Evolutionary conservation across 35 echinoderm and acorn worm genomes (phyloP).

Genomic region (Stichopus chloronotus): DNA sequence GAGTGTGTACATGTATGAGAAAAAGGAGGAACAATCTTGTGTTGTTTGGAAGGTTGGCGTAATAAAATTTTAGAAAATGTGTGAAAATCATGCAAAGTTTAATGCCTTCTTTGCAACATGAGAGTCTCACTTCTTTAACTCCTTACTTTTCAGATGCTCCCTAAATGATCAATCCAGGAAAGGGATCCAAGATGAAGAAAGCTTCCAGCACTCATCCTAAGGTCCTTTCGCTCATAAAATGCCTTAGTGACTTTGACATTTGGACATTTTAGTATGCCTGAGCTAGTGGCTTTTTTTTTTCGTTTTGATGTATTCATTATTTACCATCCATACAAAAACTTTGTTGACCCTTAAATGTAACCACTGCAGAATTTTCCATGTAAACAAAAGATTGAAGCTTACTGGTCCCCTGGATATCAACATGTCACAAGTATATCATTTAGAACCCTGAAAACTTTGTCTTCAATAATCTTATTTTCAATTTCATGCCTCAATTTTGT

Average conservation of each 20-base stretch:
- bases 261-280: not conserved
- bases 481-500: slow-evolving; percentile 7
- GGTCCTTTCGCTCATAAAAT: not conserved
- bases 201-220: not conserved
- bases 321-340: not conserved
- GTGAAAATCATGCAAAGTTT: not conserved
- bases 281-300: not conserved
- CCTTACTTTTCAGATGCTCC: not conserved
- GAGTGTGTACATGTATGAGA: not conserved
- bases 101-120: not conserved
- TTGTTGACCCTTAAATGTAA: no score
- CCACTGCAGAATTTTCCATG: not conserved
- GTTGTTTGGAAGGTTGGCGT: not conserved
- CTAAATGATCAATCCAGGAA: not conserved
- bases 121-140: not conserved
- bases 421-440: not conserved
- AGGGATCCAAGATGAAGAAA: not conserved
- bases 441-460: not conserved
- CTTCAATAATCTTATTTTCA: not conserved
- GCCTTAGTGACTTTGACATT: not conserved
- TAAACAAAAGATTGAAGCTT: not conserved
- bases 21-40: not conserved
- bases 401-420: not conserved
- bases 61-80: not conserved
- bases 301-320: not conserved